A percentile compares a stretch with the other conserved stretches of the same genome.
These are phyloP conservation scores for Mesaphorura yosii DNA, from an alignment of 1,140 invertebrate genomes.

Conservation along the genomic window DNA sequence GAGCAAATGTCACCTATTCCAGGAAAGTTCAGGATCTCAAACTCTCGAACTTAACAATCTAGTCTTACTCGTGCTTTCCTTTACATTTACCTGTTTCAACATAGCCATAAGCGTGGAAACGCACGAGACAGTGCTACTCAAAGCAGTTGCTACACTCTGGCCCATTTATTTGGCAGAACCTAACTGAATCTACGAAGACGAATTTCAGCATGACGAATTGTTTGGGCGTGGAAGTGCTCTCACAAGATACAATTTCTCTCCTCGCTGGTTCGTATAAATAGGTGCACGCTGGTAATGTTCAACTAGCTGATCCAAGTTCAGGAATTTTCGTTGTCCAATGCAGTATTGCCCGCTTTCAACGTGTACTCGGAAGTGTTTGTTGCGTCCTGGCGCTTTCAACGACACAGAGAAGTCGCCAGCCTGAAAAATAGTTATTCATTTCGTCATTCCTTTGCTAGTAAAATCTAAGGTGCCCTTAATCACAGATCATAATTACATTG, in stretches of 20 bases:
- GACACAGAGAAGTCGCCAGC: constrained; percentile 97
- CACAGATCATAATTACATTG: constrained; percentile 78
- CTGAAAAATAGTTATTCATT: constrained; percentile 48
- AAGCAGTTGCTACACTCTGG: too few relatives aligned
- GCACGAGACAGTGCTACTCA: too few relatives aligned
- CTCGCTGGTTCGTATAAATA: constrained; percentile 90
- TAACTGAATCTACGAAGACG: neutral
- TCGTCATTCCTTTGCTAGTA: too few relatives aligned
- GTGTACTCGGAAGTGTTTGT: constrained; percentile 98
- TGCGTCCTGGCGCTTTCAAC: constrained; percentile 89
- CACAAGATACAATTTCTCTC: constrained; percentile 32
- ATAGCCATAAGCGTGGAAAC: too few relatives aligned
- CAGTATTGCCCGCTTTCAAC: constrained; percentile 86
- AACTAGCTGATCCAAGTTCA: constrained; percentile 87
- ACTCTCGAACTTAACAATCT: too few relatives aligned
- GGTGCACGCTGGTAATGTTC: constrained; percentile 97
- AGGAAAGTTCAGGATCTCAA: too few relatives aligned
- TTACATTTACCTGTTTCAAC: neutral
- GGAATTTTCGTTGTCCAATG: constrained; percentile 96
- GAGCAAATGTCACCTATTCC: too few relatives aligned
- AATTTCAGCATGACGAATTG: constrained; percentile 25
- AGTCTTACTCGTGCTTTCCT: neutral
- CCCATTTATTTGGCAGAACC: too few relatives aligned
- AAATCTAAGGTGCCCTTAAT: too few relatives aligned
- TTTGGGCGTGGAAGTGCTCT: constrained; percentile 26